Evolutionary conservation across 2,888 invertebrate genomes (phyloP).

Genomic region (Parnassius smintheus): DNA sequence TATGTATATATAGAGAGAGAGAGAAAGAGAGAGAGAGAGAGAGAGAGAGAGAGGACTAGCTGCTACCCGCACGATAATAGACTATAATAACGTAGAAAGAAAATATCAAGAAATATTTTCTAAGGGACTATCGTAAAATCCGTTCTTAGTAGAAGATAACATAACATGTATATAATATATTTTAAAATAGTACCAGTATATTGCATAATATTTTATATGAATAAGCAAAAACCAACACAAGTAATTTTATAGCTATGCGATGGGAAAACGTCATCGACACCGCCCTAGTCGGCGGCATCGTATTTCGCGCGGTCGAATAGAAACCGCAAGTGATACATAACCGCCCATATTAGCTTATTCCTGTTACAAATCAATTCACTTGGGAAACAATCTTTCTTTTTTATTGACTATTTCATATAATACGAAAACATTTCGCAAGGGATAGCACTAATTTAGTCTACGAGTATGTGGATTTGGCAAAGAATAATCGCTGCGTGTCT

Average conservation of each 20-base stretch:
- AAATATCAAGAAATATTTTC: too few relatives aligned
- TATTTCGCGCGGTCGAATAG: conserved; percentile 58
- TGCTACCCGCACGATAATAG: too few relatives aligned
- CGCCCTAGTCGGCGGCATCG: conserved; percentile 44
- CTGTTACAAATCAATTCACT: conserved; percentile 63
- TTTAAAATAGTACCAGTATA: conserved; percentile 1
- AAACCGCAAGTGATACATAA: conserved; percentile 60
- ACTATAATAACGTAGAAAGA: too few relatives aligned
- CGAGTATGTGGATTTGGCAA: conserved; percentile 4
- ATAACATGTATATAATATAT: not conserved
- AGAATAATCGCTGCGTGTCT: conserved; percentile 3
- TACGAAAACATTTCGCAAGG: conserved; percentile 27
- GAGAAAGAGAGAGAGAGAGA: too few relatives aligned
- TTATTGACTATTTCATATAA: conserved; percentile 31
- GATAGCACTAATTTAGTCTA: conserved; percentile 4
- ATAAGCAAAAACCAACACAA: conserved; percentile 14
- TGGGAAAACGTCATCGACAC: conserved; percentile 63
- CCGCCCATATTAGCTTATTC: conserved; percentile 44
- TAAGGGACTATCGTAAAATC: too few relatives aligned
- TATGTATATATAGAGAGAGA: too few relatives aligned
- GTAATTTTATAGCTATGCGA: conserved; percentile 41
- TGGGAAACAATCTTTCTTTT: conserved; percentile 45
- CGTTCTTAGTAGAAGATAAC: too few relatives aligned
- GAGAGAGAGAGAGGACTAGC: too few relatives aligned
- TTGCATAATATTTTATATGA: conserved; percentile 12